Evolutionary conservation across 2,113 vertebrate species (phyloP), one percentile per base, ranked within the genome.

Genomic region (Bufo gargarizans): DNA sequence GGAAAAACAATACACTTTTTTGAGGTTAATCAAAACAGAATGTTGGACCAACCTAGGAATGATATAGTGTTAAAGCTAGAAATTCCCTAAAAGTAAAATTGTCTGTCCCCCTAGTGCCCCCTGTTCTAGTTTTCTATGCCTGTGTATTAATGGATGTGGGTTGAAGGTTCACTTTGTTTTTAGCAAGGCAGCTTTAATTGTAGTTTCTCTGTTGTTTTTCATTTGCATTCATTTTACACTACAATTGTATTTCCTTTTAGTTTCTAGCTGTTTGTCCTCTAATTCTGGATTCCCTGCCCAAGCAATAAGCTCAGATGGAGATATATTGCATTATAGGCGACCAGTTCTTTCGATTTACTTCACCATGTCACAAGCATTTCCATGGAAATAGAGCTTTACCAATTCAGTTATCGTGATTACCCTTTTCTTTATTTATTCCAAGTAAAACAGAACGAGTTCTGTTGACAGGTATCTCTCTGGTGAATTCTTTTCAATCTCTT

Each of bases 401-500:
- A 83, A 88, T 82, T 77, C 87, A 67, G 87, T 83, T 84, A 88
- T 88, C 79, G 49, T 61, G 71, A 88, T 88, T 82, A 82, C 79
- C 65, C 77, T 87, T 87, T 67, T 50, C 67, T 76, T 82, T 82
- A 83, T 88, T 20, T 85, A 84, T 49, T 14, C 14, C 59, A n/a
- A 47, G 77, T 78, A 87, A 77, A 49, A 65, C 17, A 45, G 72
- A 49, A 0, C 3, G 17, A 65, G 76, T 58, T 89, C 87, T 14
- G 86, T 63, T 83, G 61, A 47, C 43, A 0, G 0, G 65, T 7
- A 2, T 19, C n/a, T 17, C 4, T 4, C 6, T 3, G 0, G 17
- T 0, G 8, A 71, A 85, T 43, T 20, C 69, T 33, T 7, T 8
- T 53, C 86, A 0, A 13, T 67, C 87, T 84, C 69, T 45, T 43